Conservation (phyloP, 1,140 invertebrate species). For the Onthophagus taurus region DNA sequence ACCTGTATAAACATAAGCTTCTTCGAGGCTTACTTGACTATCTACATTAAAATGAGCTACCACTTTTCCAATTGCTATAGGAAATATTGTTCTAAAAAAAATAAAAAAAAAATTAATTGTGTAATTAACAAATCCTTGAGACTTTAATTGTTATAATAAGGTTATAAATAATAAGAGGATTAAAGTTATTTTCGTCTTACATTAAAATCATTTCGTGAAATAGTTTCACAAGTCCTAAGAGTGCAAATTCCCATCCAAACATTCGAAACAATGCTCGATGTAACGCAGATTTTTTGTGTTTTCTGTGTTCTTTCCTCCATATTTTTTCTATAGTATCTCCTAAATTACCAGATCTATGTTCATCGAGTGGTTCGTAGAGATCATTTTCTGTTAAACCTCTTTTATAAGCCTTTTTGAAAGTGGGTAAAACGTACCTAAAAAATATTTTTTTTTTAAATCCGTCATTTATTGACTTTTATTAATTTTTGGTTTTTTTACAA, state of each 20-base stretch:
- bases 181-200: slow-evolving; percentile 26
- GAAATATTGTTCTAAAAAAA: slow-evolving; percentile 54
- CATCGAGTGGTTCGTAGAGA: slow-evolving; percentile 13
- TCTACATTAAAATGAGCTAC: slow-evolving; percentile 56
- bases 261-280: slow-evolving; percentile 34
- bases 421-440: slow-evolving; percentile 42
- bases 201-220: slow-evolving; percentile 34
- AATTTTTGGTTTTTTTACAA: too few species aligned
- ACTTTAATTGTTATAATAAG: neutral
- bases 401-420: slow-evolving; percentile 43
- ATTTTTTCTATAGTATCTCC: slow-evolving; percentile 11
- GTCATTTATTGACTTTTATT: too few species aligned
- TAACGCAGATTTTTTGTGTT: slow-evolving; percentile 31
- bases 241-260: slow-evolving; percentile 35
- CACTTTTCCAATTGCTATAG: slow-evolving; percentile 60
- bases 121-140: neutral
- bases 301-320: slow-evolving; percentile 25
- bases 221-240: slow-evolving; percentile 34
- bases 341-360: slow-evolving; percentile 11
- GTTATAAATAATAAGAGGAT: neutral
- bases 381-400: slow-evolving; percentile 29
- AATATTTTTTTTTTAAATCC: too few species aligned
- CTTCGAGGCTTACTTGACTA: slow-evolving; percentile 30
- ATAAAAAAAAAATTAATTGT: neutral
- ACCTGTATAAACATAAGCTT: slow-evolving; percentile 56